Base-by-base conservation (phyloP, 2,888 invertebrate genomes). In the Cloeon dipterum region DNA sequence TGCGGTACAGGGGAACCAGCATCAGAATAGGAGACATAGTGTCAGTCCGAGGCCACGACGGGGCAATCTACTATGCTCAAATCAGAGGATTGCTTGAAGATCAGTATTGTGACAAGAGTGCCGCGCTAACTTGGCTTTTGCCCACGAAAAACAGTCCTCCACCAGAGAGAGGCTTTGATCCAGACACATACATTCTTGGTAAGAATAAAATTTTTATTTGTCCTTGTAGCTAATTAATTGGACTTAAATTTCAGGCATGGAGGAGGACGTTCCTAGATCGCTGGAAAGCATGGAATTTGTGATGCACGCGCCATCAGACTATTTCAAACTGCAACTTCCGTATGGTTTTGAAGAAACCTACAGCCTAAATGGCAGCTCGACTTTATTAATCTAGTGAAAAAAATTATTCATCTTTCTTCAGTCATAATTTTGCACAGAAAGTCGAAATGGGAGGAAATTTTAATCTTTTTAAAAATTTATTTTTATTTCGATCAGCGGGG, bases 251-350 rank as follows among this genome's bases (percentile, higher is more conserved):
- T 26, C 51, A 75, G 82, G 89, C 3, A 86, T 86, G 1, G 88
- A 88, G 51, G 91, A 91, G 58, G 88, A 89, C 44, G 59, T 83
- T 2, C 79, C 88, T 0, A 65, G 89, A 5, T 79, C 75, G 53
- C 59, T 91, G 37, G 79, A 81, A 20, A 81, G 70, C 45, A 74
- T 91, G 74, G 77, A 85, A 50, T 91, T 89, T 58, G 72, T 89
- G 14, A 86, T 88, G 76, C 88, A 86, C 50, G 85, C 88, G 0
- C 89, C 89, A 0, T 83, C 85, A 0, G 86, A 88, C 54, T 89
- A 89, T 57, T 86, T 75, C 55, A n/a, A n/a, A n/a, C n/a, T n/a
- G n/a, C n/a, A n/a, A n/a, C n/a, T n/a, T n/a, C n/a, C n/a, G n/a
- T n/a, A n/a, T n/a, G n/a, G n/a, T n/a, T n/a, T n/a, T n/a, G n/a